These are phyloP conservation scores for Elmis aenea DNA, from an alignment of 2,888 invertebrate genomes.

Conservation along the genomic window DNA sequence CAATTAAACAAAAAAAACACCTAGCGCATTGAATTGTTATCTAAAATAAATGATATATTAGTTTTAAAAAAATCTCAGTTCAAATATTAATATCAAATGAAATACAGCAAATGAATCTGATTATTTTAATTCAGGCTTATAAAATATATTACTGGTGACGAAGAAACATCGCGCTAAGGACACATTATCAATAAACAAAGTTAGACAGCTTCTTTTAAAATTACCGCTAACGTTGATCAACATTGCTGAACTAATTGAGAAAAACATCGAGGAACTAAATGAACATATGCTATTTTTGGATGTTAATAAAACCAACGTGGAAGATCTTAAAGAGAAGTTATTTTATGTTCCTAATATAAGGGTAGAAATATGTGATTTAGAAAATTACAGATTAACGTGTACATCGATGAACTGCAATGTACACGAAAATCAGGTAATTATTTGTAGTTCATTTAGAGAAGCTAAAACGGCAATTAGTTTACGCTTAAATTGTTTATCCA, in stretches of 20 bases:
- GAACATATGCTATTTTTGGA: constrained; percentile 25
- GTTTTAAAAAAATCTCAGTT: no score
- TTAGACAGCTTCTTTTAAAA: constrained; percentile 31
- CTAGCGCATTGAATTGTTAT: no score
- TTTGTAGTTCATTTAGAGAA: no score
- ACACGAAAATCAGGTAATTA: no score
- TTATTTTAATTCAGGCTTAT: constrained; percentile 28
- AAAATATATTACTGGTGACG: constrained; percentile 30
- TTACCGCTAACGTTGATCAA: constrained; percentile 35
- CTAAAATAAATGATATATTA: no score
- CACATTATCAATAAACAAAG: constrained; percentile 34
- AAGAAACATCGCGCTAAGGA: constrained; percentile 28
- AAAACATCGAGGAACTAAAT: constrained; percentile 30
- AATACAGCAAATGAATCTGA: no score
- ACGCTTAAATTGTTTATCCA: no score
- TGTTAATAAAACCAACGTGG: constrained; percentile 26
- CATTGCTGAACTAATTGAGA: constrained; percentile 32
- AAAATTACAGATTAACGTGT: no score
- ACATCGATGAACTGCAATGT: no score
- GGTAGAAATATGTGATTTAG: constrained; percentile 26
- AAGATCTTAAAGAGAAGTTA: constrained; percentile 30
- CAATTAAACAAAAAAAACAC: no score
- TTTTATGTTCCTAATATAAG: constrained; percentile 33
- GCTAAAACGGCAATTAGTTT: no score
- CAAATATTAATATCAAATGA: no score